phyloP scores from a whole-genome alignment of 2,888 invertebrate species.

The Tuta absoluta region DNA sequence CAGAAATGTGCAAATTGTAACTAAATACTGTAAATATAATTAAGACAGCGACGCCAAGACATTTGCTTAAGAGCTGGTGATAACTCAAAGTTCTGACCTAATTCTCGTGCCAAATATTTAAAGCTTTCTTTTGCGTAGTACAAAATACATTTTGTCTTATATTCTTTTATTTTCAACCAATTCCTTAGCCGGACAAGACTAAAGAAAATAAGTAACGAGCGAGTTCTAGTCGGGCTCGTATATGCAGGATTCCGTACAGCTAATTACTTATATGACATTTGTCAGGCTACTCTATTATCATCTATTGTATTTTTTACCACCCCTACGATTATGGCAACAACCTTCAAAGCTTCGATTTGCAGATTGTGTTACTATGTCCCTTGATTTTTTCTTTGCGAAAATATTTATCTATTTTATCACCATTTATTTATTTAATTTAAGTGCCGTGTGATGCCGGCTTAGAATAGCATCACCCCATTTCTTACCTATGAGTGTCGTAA shows the following conservation, averaged over 20 bases:
- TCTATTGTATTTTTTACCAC: no score
- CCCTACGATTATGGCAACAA: no score
- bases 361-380: no score
- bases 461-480: no score
- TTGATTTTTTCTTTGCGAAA: no score
- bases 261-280: no score
- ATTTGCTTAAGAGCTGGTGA: conserved; percentile 16
- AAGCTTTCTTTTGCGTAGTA: conserved; percentile 8
- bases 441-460: no score
- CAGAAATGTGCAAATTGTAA: conserved; percentile 18
- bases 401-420: no score
- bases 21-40: conserved; percentile 9
- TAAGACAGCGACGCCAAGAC: conserved; percentile 1
- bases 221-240: neutral
- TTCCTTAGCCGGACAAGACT: conserved; percentile 22
- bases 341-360: no score
- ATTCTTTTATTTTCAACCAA: conserved; percentile 2
- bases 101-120: conserved; percentile 18
- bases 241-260: neutral
- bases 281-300: no score
- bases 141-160: conserved; percentile 9
- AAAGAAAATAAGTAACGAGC: conserved; percentile 34
- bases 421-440: no score
- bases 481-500: no score
- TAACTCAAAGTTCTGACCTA: conserved; percentile 12